Conservation (phyloP, 2,113 vertebrate genomes). For the Vicugna pacos region DNA sequence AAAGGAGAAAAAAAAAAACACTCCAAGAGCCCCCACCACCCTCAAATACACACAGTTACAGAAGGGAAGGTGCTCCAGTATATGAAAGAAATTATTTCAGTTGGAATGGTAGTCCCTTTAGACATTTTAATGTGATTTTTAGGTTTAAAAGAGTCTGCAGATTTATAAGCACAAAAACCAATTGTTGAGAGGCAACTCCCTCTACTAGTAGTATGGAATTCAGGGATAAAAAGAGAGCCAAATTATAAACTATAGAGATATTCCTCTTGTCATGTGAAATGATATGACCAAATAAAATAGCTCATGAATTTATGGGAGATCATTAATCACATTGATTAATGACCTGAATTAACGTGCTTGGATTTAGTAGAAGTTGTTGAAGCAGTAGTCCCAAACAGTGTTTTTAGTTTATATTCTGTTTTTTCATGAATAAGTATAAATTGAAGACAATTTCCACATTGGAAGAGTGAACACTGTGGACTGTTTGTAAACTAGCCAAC, state of each 20-base stretch:
- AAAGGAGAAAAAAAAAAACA: background rate
- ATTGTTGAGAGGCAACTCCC: background rate
- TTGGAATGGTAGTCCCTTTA: background rate
- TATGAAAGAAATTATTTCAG: background rate
- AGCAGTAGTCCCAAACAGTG: background rate
- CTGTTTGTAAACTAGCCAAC: slow-evolving; percentile 68
- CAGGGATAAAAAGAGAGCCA: background rate
- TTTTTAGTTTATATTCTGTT: slow-evolving; percentile 10
- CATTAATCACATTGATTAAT: slow-evolving; percentile 44
- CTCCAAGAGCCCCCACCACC: background rate
- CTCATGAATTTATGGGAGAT: background rate
- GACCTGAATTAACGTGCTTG: background rate
- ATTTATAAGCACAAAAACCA: background rate
- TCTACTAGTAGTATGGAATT: background rate
- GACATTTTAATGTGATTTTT: background rate
- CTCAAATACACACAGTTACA: background rate
- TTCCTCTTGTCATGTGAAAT: background rate
- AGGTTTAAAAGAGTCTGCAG: background rate
- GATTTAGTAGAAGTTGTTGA: slow-evolving; percentile 22
- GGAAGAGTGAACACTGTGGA: slow-evolving; percentile 12
- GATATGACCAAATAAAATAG: slow-evolving; percentile 25
- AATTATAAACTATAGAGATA: background rate
- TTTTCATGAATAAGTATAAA: slow-evolving; percentile 30
- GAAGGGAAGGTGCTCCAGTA: background rate
- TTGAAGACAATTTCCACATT: slow-evolving; percentile 7